These are phyloP conservation scores for Heteromormyrus szaboi DNA, from an alignment of 2,797 vertebrate species.

Conservation along the genomic window DNA sequence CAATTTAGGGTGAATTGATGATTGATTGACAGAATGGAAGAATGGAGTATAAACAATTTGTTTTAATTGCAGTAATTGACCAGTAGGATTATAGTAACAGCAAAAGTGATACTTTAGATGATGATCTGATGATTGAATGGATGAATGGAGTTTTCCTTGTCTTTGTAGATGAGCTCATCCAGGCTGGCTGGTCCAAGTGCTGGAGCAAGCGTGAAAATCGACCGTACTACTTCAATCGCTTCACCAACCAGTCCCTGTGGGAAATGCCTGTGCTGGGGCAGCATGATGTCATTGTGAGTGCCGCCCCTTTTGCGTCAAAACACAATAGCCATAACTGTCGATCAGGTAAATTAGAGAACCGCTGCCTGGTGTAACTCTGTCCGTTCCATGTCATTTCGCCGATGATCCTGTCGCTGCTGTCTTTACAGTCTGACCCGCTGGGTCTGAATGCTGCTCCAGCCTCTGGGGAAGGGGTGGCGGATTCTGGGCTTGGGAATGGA, in stretches of 20 bases:
- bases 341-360: background rate
- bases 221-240: constrained; percentile 94
- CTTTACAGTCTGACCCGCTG: constrained; percentile 85
- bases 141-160: background rate
- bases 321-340: background rate
- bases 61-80: background rate
- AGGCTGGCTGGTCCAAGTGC: constrained; percentile 96
- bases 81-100: background rate
- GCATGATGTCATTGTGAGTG: constrained; percentile 91
- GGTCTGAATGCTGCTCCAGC: constrained; percentile 84
- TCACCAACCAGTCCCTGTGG: constrained; percentile 98
- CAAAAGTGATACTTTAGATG: background rate
- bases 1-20: background rate
- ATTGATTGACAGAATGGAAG: background rate
- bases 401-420: constrained; percentile 11
- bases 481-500: constrained; percentile 67
- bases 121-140: background rate
- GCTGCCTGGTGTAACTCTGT: background rate
- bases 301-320: background rate
- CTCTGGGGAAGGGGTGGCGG: constrained; percentile 66
- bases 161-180: constrained; percentile 83
- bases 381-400: background rate
- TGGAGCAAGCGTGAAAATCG: constrained; percentile 95
- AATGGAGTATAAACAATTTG: background rate
- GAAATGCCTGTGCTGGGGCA: constrained; percentile 94